Base-by-base conservation (phyloP, 1,140 invertebrate species). In the Schmidtea mediterranea region DNA sequence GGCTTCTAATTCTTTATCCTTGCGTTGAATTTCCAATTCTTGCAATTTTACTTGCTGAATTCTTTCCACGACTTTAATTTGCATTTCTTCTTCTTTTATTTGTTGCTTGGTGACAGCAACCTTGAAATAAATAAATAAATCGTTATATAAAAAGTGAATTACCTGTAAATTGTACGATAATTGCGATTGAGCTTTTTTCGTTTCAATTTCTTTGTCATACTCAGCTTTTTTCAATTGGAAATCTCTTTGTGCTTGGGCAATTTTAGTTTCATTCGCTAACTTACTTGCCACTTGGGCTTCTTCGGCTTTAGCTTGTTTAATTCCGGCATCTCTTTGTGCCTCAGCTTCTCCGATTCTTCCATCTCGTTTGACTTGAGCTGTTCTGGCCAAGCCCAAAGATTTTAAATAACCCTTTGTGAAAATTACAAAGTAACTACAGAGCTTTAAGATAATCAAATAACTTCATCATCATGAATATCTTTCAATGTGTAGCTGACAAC, bases 51-150 rank as follows among this genome's bases (percentile, higher is more conserved):
- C 90, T 67, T 87, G 79, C 63, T 90, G 83, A 9, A 77, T 75
- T 41, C 84, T 73, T 67, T 92, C 84, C 19, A 90, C 78, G 1
- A 92, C 83, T 54, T 77, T 77, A 24, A 90, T 82, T 65, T 90
- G 82, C 83, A 90, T 90, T 59, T 89, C 77, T 62, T 92, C 84
- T 58, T 92, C 84, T 67, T 86, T 86, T 55, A 92, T 90, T 51
- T 79, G 72, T 61, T 90, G 86, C 55, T 84, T 83, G 0, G 83
- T 90, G 65, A 90, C 90, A 0, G 84, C 84, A 21, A 82, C 82
- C 74, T 90, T 79, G 3, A 50, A 43, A 15, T 12, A 16, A 15
- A 46, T 16, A 18, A 36, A 9, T 21, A 3, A 23, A n/a, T n/a
- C n/a, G n/a, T n/a, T n/a, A n/a, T n/a, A n/a, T 18, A 24, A 48